Base-by-base conservation (phyloP, 1,140 invertebrate species). In the Eufriesea mexicana region DNA sequence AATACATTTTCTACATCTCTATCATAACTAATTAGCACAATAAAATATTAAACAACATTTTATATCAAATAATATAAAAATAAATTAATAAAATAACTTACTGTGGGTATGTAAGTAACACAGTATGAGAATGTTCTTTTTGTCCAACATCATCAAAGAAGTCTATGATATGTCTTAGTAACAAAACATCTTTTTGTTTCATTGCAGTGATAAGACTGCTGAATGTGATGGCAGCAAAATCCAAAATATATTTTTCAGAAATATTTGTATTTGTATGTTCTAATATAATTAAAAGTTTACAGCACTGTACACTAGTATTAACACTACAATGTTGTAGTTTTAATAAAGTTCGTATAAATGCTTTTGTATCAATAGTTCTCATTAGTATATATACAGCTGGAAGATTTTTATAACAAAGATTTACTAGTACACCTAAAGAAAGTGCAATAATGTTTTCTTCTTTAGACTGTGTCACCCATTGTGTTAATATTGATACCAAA, bases 321-420 rank as follows among this genome's bases (percentile, higher is more conserved):
- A 92, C 85, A 80, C 92, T 94, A 9, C 91, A 92, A 18, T 89
- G 91, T 70, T 95, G 92, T 51, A 96, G 92, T 77, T 93, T 95
- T 20, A 96, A 92, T 59, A 96, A 93, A 83, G 95, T 95, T 55
- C 93, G 92, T 18, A 96, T 84, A 84, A 96, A 95, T 55, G 94
- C 93, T 92, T 96, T 96, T 7, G 95, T 95, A 89, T 97, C 95
- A 0, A 96, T 95, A 62, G 94, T 95, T 71, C 95, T 94, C 94
- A 96, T 95, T 7, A 97, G 92, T 0, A 95, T 95, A 86, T 96
- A 96, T 47, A 96, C 94, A 4, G 95, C 96, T 9, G 96, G 95
- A 75, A 96, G 89, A 92, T 97, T 97, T 84, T 96, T 96, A 86
- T 96, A 96, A 89, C 96, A 97, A 20, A 97, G 91, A 94, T 97